phyloP scores from a whole-genome alignment of 2,797 vertebrate genomes.

The Cyclura pinguis region DNA sequence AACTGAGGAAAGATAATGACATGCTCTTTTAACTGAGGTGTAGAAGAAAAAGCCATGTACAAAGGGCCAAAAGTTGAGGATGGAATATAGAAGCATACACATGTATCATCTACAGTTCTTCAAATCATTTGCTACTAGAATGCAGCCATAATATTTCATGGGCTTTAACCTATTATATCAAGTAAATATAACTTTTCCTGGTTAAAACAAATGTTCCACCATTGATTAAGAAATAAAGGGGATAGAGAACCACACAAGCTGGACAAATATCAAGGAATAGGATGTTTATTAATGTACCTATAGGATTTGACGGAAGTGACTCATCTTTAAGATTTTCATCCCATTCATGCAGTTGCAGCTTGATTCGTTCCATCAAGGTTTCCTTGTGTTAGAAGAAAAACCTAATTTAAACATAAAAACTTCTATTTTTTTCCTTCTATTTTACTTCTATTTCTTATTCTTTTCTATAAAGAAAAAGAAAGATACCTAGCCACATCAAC shows the following conservation, averaged over 20 bases:
- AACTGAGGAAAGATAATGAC: neutral
- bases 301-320: slow-evolving; percentile 92
- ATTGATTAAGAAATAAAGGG: neutral
- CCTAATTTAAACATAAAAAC: slow-evolving; percentile 59
- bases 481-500: neutral
- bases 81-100: neutral
- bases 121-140: neutral
- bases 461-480: neutral
- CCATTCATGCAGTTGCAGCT: slow-evolving; percentile 96
- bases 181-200: neutral
- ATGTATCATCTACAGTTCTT: neutral
- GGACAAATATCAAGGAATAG: neutral
- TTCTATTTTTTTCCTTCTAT: slow-evolving; percentile 54
- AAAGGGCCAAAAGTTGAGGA: too few relatives aligned
- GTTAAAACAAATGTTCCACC: neutral
- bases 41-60: too few relatives aligned
- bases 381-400: slow-evolving; percentile 79
- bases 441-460: neutral
- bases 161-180: neutral
- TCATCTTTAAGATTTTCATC: slow-evolving; percentile 98
- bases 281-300: slow-evolving; percentile 83
- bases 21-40: neutral
- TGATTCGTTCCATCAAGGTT: slow-evolving; percentile 95
- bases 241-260: neutral
- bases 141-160: neutral